Conservation (phyloP, 2,113 vertebrate genomes). For the Raja brachyura region DNA sequence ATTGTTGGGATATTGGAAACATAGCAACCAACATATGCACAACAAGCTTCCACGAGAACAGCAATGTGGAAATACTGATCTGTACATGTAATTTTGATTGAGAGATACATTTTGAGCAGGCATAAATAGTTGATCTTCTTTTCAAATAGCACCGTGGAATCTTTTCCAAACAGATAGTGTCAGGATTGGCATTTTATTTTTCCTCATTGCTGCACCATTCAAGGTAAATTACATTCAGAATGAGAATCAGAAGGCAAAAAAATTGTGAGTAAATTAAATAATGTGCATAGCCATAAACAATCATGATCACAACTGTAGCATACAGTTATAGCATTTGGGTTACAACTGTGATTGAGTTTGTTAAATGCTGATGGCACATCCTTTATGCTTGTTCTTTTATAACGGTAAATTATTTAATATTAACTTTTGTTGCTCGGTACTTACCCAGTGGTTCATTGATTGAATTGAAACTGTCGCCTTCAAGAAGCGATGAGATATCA, state of each 20-base stretch:
- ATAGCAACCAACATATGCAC: too few relatives aligned
- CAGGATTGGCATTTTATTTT: too few relatives aligned
- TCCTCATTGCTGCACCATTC: too few relatives aligned
- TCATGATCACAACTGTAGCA: not conserved
- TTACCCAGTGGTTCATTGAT: not conserved
- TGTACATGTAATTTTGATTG: too few relatives aligned
- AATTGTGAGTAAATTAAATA: not conserved
- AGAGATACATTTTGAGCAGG: too few relatives aligned
- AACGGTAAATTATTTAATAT: not conserved
- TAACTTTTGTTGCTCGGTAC: not conserved
- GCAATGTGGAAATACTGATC: too few relatives aligned
- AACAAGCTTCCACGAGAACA: too few relatives aligned
- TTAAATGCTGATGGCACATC: not conserved
- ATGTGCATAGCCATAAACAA: not conserved
- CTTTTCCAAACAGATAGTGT: too few relatives aligned
- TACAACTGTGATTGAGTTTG: not conserved
- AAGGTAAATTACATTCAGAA: not conserved
- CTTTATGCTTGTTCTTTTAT: not conserved
- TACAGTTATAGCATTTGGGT: not conserved
- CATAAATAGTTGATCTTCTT: too few relatives aligned
- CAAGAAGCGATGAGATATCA: not conserved
- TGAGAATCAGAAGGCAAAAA: not conserved
- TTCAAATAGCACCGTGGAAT: too few relatives aligned
- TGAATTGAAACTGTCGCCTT: not conserved
- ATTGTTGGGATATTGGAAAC: too few relatives aligned